Conservation (phyloP, 2,113 vertebrate species). For the Misgurnus mizolepis region DNA sequence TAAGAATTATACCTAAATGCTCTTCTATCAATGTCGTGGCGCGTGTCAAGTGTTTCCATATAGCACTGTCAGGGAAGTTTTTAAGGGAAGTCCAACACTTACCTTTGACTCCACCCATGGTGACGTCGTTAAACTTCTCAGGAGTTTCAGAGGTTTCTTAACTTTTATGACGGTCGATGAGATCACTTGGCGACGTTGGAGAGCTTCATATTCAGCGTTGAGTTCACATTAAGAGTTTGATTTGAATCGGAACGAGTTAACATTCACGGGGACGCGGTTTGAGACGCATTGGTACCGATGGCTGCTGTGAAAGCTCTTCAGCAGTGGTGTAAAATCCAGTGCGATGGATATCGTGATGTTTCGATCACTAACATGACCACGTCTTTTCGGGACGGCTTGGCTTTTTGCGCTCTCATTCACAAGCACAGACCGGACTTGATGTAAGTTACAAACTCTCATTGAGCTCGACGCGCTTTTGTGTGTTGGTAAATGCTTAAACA, state of each 20-base stretch:
- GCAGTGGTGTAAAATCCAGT: slow-evolving; percentile 90
- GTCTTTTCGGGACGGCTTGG: slow-evolving; percentile 94
- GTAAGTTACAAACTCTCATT: slow-evolving; percentile 76
- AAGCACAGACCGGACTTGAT: slow-evolving; percentile 91
- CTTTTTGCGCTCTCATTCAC: slow-evolving; percentile 96
- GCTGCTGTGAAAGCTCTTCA: slow-evolving; percentile 89
- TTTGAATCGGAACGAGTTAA: not conserved
- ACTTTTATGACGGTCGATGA: not conserved
- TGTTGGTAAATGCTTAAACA: not conserved
- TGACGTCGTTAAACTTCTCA: slow-evolving; percentile 1
- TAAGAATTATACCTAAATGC: no score
- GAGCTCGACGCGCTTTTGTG: not conserved
- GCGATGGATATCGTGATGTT: slow-evolving; percentile 89
- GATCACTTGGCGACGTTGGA: not conserved
- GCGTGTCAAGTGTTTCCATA: no score
- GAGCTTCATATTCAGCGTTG: not conserved
- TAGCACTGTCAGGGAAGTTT: not conserved
- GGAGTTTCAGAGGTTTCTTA: slow-evolving; percentile 6
- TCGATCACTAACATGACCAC: slow-evolving; percentile 96
- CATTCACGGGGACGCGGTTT: not conserved
- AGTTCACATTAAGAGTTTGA: no score
- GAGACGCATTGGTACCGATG: slow-evolving; percentile 69
- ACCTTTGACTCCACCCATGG: slow-evolving; percentile 23
- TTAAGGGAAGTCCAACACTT: not conserved
- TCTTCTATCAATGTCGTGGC: not conserved